Percentiles rank a stretch among this genome's conserved stretches.
phyloP scores from a whole-genome alignment of 2,113 vertebrate genomes.

The Cyprinodon brontotheroides region DNA sequence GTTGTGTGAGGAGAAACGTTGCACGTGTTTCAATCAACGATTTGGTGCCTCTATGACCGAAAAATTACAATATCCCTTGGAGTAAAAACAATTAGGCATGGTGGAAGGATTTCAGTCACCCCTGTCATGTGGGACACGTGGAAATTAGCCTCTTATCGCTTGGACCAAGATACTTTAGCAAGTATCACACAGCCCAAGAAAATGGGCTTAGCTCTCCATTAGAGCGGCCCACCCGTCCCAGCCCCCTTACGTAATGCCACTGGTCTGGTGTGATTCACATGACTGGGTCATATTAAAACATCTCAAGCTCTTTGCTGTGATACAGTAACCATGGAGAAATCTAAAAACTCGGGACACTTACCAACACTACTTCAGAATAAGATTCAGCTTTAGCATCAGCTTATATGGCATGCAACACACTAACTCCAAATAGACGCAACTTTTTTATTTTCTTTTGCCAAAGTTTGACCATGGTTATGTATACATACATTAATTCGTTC shows the following conservation, averaged over 20 bases:
- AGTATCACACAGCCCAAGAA: conserved; percentile 43
- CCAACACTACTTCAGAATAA: not conserved
- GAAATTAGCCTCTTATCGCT: conserved; percentile 59
- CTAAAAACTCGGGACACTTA: conserved; percentile 30
- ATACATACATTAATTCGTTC: not conserved
- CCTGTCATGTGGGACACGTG: conserved; percentile 48
- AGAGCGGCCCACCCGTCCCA: conserved; percentile 43
- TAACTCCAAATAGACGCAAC: not conserved
- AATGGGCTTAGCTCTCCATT: conserved; percentile 35
- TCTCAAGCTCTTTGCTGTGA: conserved; percentile 50
- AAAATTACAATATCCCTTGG: conserved; percentile 35
- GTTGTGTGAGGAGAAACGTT: not conserved
- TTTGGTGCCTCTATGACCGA: conserved; percentile 10
- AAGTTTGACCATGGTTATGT: not conserved
- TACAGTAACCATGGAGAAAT: conserved; percentile 52
- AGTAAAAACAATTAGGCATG: conserved; percentile 30
- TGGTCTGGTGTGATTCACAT: conserved; percentile 81
- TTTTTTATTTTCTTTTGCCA: not conserved
- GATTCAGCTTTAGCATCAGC: not conserved
- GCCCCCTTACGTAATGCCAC: conserved; percentile 71
- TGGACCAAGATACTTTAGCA: conserved; percentile 29
- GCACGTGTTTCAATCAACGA: not conserved
- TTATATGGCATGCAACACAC: not conserved
- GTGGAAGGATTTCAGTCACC: conserved; percentile 40
- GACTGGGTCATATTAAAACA: conserved; percentile 67